Evolutionary conservation across 2,113 vertebrate species (phyloP).

Genomic region (Eptesicus fuscus): DNA sequence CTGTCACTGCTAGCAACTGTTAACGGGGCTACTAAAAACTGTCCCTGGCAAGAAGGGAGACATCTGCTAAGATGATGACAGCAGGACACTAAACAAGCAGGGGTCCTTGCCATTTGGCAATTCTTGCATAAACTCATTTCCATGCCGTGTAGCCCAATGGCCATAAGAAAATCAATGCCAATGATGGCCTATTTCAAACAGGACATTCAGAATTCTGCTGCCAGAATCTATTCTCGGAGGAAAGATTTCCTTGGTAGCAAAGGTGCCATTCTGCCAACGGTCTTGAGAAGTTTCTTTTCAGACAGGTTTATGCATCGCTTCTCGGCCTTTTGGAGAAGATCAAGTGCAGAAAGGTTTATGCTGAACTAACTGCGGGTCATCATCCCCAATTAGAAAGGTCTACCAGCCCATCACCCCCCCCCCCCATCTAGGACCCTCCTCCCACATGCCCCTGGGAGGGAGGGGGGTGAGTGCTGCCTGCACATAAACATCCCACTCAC

Average conservation of each 20-base stretch:
- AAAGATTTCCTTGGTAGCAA: background rate
- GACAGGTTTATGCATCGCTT: background rate
- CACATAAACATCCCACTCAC: background rate
- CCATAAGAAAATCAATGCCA: background rate
- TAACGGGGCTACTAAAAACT: background rate
- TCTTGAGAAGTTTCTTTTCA: background rate
- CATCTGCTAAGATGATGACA: background rate
- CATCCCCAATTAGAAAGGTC: background rate
- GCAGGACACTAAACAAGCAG: background rate
- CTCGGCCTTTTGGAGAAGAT: no score
- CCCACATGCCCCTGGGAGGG: background rate
- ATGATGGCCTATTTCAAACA: background rate
- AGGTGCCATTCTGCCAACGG: background rate
- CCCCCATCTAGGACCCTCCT: background rate
- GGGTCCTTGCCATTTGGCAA: background rate
- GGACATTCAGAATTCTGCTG: background rate
- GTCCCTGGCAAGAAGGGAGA: background rate
- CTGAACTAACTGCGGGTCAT: background rate
- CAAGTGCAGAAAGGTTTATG: background rate
- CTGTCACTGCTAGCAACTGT: background rate
- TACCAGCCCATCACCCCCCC: background rate
- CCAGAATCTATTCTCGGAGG: background rate
- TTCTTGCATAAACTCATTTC: background rate
- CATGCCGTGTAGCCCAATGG: background rate
- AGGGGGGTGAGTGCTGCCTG: no score